phyloP scores from a whole-genome alignment of 2,888 invertebrate species.

The Lithophane socia region DNA sequence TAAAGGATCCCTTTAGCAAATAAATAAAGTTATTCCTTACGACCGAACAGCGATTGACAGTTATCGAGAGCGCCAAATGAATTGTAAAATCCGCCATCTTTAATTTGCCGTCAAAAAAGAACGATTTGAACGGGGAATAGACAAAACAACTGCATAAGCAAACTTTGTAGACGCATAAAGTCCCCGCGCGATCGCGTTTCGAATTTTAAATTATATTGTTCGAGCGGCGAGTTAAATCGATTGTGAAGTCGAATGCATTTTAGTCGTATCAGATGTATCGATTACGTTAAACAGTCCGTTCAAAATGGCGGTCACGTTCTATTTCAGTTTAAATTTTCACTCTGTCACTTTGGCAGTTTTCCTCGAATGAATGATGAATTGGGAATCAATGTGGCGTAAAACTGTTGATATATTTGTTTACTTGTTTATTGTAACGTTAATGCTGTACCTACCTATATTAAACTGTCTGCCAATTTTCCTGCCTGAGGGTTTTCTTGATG shows the following conservation, averaged over 20 bases:
- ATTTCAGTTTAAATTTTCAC: constrained; percentile 81
- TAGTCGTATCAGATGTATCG: constrained; percentile 82
- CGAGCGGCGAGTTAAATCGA: constrained; percentile 87
- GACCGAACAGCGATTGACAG: constrained; percentile 82
- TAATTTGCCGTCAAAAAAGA: constrained; percentile 54
- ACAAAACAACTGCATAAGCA: constrained; percentile 58
- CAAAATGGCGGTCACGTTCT: constrained; percentile 79
- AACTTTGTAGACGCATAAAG: constrained; percentile 80
- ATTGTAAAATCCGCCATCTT: constrained; percentile 72
- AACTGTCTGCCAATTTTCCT: not conserved
- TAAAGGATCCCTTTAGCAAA: constrained; percentile 81
- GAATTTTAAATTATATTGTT: constrained; percentile 84
- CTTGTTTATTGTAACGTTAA: constrained; percentile 27
- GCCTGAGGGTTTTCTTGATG: not conserved
- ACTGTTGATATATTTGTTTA: constrained; percentile 57
- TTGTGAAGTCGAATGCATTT: constrained; percentile 84
- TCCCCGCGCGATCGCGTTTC: constrained; percentile 82
- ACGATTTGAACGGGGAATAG: constrained; percentile 34
- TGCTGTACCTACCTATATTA: not conserved
- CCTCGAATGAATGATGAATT: constrained; percentile 69
- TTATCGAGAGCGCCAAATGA: constrained; percentile 84
- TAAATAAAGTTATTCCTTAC: constrained; percentile 85
- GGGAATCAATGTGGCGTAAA: constrained; percentile 61
- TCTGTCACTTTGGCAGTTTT: constrained; percentile 73
- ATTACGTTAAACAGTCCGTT: constrained; percentile 76